Percentiles rank a stretch among this genome's conserved stretches.
phyloP scores from a whole-genome alignment of 2,113 vertebrate species.

The Dasyprocta punctata region DNA sequence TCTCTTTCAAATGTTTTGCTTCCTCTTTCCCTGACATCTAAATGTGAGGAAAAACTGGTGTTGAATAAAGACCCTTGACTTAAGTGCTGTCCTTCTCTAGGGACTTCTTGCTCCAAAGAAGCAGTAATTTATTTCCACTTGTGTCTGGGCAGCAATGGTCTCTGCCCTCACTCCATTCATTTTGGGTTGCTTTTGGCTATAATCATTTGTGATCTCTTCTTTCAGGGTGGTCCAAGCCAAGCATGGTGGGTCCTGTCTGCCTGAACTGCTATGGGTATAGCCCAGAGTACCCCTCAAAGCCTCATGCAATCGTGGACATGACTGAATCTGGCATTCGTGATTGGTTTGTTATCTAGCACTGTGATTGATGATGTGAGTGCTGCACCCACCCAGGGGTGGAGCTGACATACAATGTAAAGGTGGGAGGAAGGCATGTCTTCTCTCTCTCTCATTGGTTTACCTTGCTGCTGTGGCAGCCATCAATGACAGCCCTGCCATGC shows the following conservation, averaged over 20 bases:
- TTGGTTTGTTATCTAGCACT: too few species aligned
- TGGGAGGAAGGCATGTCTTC: too few species aligned
- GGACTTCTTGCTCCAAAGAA: background rate
- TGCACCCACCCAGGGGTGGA: too few species aligned
- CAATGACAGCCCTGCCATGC: too few species aligned
- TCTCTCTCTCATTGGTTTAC: too few species aligned
- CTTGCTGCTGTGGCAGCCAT: too few species aligned
- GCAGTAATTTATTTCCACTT: background rate
- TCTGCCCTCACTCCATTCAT: background rate
- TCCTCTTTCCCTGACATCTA: background rate
- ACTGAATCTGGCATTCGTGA: too few species aligned
- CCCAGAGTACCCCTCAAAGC: too few species aligned
- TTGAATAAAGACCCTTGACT: background rate
- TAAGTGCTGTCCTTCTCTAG: background rate
- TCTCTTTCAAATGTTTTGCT: background rate
- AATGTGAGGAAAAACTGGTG: background rate
- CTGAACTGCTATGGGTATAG: too few species aligned
- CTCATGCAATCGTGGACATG: too few species aligned
- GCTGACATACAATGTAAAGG: too few species aligned
- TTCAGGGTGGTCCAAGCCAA: background rate
- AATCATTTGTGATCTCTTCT: background rate
- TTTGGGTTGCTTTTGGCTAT: background rate
- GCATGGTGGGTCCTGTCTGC: background rate
- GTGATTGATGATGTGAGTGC: too few species aligned
- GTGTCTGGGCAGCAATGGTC: background rate